Percentiles rank a stretch among this genome's conserved stretches.
Evolutionary conservation across 2,113 vertebrate species (phyloP).

Genomic region (Toxotes chatareus): DNA sequence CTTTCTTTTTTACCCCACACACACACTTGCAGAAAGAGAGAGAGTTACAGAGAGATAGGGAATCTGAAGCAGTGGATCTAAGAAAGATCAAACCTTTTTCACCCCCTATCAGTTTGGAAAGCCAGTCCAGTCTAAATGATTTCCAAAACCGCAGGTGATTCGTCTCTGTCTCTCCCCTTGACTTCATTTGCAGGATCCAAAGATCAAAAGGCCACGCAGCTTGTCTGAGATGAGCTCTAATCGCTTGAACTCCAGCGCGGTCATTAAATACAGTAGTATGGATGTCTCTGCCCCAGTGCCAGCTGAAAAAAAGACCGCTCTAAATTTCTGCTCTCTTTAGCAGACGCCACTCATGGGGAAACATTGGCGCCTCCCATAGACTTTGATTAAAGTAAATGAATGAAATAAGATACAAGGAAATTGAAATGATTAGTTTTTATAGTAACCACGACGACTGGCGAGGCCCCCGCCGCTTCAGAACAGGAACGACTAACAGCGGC

Average conservation of each 20-base stretch:
- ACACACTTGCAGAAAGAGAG: constrained; percentile 28
- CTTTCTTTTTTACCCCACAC: constrained; percentile 23
- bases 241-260: constrained; percentile 62
- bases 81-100: constrained; percentile 80
- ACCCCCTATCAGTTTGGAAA: constrained; percentile 75
- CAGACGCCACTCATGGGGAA: constrained; percentile 72
- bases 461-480: constrained; percentile 46
- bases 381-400: constrained; percentile 83
- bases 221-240: constrained; percentile 75
- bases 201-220: constrained; percentile 74
- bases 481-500: constrained; percentile 48
- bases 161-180: constrained; percentile 68
- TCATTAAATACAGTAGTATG: constrained; percentile 74
- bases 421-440: constrained; percentile 83
- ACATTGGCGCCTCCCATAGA: constrained; percentile 78
- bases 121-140: constrained; percentile 67
- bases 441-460: constrained; percentile 77
- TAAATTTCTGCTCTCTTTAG: constrained; percentile 66
- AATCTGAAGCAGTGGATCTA: constrained; percentile 46
- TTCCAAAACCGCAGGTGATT: constrained; percentile 78
- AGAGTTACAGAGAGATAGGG: constrained; percentile 40
- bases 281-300: constrained; percentile 70
- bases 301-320: constrained; percentile 55
- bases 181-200: constrained; percentile 72
- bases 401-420: constrained; percentile 86